Evolutionary conservation across 2,888 invertebrate species (phyloP).

Genomic region (Deroplatys truncata): DNA sequence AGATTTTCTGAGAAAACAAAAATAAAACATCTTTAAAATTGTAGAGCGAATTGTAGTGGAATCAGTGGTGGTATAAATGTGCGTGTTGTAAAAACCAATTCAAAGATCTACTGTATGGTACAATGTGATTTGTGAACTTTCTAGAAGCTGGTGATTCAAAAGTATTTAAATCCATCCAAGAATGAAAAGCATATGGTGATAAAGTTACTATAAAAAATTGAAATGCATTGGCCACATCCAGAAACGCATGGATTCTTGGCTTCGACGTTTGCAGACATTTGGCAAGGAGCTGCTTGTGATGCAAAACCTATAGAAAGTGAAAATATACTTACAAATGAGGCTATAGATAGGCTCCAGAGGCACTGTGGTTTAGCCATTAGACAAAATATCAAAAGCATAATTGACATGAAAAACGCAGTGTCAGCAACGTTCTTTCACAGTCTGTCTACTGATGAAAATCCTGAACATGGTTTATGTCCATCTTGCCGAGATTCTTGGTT

Average conservation of each 20-base stretch:
- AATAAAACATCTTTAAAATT: neutral
- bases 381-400: neutral
- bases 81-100: neutral
- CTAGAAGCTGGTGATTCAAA: neutral
- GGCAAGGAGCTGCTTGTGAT: neutral
- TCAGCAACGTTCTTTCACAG: too few relatives aligned
- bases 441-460: too few relatives aligned
- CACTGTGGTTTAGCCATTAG: slow-evolving; percentile 3
- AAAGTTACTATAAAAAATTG: neutral
- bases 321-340: too few relatives aligned
- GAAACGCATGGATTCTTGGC: neutral
- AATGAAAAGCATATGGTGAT: neutral
- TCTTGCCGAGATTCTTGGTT: too few relatives aligned
- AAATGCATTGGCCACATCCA: neutral
- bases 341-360: neutral
- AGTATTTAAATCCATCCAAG: neutral
- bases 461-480: too few relatives aligned
- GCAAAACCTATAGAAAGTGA: too few relatives aligned
- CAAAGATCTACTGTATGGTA: neutral
- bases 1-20: neutral
- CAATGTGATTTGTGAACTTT: slow-evolving; percentile 1
- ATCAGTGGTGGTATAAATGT: neutral
- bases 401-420: too few relatives aligned
- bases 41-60: neutral
- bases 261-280: neutral